These are phyloP conservation scores for Bradysia coprophila DNA, from an alignment of 1,140 invertebrate species.

Conservation along the genomic window DNA sequence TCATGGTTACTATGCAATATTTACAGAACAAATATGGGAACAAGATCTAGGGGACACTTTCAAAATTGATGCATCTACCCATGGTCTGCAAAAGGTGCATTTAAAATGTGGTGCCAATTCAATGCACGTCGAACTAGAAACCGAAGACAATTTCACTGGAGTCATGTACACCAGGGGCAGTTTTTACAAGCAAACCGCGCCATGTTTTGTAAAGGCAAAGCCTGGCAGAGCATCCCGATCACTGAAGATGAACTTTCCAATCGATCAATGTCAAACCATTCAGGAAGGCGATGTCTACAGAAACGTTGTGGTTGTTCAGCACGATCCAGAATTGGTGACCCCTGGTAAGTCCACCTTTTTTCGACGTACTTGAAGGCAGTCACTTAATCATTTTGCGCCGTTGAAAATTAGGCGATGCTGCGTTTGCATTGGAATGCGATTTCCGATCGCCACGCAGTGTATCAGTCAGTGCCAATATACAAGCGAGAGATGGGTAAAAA, in stretches of 20 bases:
- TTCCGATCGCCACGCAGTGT: slow-evolving; percentile 29
- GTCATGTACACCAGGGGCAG: slow-evolving; percentile 40
- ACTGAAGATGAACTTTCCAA: slow-evolving; percentile 31
- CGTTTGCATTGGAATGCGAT: slow-evolving; percentile 38
- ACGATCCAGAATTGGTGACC: slow-evolving; percentile 39
- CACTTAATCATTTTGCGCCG: too few relatives aligned
- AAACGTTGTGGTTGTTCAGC: slow-evolving; percentile 36
- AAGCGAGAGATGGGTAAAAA: slow-evolving; percentile 11
- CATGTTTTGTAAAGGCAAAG: slow-evolving; percentile 32
- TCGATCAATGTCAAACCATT: slow-evolving; percentile 32
- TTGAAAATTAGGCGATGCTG: too few relatives aligned
- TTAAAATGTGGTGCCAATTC: slow-evolving; percentile 31
- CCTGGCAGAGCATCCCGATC: slow-evolving; percentile 15
- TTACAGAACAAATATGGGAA: slow-evolving; percentile 24
- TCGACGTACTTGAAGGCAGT: too few relatives aligned
- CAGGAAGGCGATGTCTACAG: slow-evolving; percentile 31
- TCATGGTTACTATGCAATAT: too few relatives aligned
- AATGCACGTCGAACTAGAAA: slow-evolving; percentile 30
- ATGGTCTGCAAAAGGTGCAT: slow-evolving; percentile 31
- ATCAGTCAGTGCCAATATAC: slow-evolving; percentile 28
- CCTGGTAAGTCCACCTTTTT: too few relatives aligned
- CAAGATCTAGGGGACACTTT: slow-evolving; percentile 31
- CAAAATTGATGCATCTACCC: slow-evolving; percentile 31
- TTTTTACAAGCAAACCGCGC: slow-evolving; percentile 31
- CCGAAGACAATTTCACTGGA: slow-evolving; percentile 34